Evolutionary conservation across 2,888 invertebrate genomes (phyloP), one percentile per base, ranked within the genome.

Genomic region (Peribatodes rhomboidaria): DNA sequence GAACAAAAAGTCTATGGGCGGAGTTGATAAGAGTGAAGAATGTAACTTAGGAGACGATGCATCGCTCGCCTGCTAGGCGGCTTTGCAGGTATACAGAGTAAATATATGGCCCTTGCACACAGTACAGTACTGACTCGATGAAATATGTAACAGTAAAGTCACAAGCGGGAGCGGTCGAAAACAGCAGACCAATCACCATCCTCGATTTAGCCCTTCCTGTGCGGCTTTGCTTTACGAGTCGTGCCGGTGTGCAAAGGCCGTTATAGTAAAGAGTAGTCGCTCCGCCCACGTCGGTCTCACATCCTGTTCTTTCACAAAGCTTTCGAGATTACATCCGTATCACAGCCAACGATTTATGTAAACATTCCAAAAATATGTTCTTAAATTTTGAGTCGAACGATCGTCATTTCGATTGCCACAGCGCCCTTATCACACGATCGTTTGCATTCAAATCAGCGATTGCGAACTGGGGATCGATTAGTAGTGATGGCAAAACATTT

Each of bases 341-440:
- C 91, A 91, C 91, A 91, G 91, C 89, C 89, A 84, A 84, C 81
- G 74, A 78, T 72, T 77, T 79, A 77, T 78, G 74, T 76, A 85
- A 82, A 84, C 84, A 72, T 78, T 87, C 84, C 79, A 83, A 85
- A 88, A 85, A 85, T 83, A 83, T 71, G 56, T 14, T 54, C 57
- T 61, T 56, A 57, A 57, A 67, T 58, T 68, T 67, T 42, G 63
- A 69, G 52, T 61, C 37, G 47, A 44, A 57, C 37, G 14, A 18
- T 60, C 27, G 18, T 42, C 33, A 16, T 33, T 44, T 41, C 16
- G 8, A 20, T 14, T 18, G 18, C 7, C 13, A 47, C 31, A 20
- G 7, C 20, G 50, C 18, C 35, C 18, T 50, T 35, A 50, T 35
- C 35, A 50, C 35, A 50, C 46, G 2, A 22, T 46, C 46, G 20